phyloP scores from a whole-genome alignment of 2,888 invertebrate genomes.

The Idaea straminata region DNA sequence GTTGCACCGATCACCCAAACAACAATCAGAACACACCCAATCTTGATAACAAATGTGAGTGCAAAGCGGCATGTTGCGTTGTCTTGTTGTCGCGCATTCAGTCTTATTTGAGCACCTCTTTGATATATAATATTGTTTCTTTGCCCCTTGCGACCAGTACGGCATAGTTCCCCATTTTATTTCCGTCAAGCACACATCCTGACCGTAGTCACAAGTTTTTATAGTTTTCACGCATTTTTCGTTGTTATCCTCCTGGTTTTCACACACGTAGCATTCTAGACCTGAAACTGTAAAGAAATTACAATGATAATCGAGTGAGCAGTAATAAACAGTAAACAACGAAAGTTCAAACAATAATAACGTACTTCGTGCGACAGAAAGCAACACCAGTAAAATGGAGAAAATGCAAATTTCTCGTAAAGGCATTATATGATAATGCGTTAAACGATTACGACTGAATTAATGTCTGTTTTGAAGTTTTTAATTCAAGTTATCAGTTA shows the following conservation, averaged over 20 bases:
- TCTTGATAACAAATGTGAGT: constrained; percentile 97
- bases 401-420: constrained; percentile 15
- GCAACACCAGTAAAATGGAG: constrained; percentile 23
- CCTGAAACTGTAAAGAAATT: constrained; percentile 71
- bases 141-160: constrained; percentile 95
- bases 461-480: background rate
- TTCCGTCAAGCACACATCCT: constrained; percentile 93
- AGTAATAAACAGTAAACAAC: background rate
- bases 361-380: constrained; percentile 31
- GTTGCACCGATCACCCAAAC: constrained; percentile 97
- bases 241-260: constrained; percentile 93
- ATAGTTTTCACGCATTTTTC: constrained; percentile 96
- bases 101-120: constrained; percentile 92
- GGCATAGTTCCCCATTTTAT: constrained; percentile 98
- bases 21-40: constrained; percentile 98
- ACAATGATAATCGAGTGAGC: background rate
- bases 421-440: background rate
- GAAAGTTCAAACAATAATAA: constrained; percentile 3
- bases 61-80: constrained; percentile 87
- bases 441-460: background rate
- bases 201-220: constrained; percentile 91
- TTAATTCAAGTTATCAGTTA: background rate
- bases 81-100: constrained; percentile 86
- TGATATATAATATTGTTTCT: constrained; percentile 95
- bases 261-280: constrained; percentile 97